Evolutionary conservation across 2,888 invertebrate species (phyloP).

Genomic region (Blomia tropicalis): DNA sequence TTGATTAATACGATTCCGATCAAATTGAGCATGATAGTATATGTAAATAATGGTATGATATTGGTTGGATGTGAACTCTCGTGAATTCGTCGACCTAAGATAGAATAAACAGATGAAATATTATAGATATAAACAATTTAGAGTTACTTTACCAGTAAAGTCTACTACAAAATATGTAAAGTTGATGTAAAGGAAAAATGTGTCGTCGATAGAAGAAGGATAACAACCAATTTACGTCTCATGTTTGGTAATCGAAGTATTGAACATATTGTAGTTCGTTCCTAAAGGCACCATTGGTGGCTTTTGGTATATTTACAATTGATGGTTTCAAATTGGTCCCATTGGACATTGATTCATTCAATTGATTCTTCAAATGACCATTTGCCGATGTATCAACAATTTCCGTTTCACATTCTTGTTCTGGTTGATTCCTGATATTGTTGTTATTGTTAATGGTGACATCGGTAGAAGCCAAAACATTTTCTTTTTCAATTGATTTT

Average conservation of each 20-base stretch:
- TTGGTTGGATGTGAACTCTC: background rate
- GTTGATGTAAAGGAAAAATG: constrained; percentile 7
- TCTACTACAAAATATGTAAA: constrained; percentile 17
- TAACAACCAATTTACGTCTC: constrained; percentile 6
- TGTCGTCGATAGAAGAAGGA: constrained; percentile 9
- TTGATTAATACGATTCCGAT: background rate
- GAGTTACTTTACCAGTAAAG: constrained; percentile 5
- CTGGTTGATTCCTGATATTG: background rate
- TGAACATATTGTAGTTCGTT: background rate
- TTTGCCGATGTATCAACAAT: too few relatives aligned
- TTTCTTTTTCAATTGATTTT: background rate
- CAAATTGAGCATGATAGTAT: background rate
- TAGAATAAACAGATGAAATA: background rate
- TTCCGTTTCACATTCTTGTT: background rate
- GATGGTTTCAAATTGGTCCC: background rate
- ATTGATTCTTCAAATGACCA: background rate
- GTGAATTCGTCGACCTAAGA: background rate
- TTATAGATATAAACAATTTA: background rate
- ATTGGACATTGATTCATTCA: background rate
- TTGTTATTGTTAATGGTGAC: background rate
- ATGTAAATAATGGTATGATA: background rate
- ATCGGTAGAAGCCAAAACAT: background rate
- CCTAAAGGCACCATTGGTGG: background rate
- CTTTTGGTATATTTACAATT: background rate
- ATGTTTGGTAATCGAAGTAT: constrained; percentile 15